Percentiles rank a stretch among this genome's conserved stretches.
Conservation (phyloP, 2,797 vertebrate species). For the Pangasius mekongensis region DNA sequence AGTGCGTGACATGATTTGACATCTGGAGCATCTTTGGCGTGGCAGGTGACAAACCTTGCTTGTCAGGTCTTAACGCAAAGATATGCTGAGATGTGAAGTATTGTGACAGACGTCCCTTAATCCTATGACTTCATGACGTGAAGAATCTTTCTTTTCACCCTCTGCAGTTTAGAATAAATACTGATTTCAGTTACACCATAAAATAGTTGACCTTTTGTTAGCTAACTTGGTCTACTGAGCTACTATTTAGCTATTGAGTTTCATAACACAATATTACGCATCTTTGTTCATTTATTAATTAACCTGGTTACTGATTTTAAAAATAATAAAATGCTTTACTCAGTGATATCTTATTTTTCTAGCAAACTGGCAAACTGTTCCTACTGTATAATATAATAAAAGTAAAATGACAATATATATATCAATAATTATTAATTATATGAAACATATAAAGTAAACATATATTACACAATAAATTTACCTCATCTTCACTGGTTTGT, state of each 20-base stretch:
- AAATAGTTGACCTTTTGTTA: background rate
- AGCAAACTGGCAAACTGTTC: too few species aligned
- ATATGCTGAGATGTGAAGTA: background rate
- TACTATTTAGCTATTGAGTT: background rate
- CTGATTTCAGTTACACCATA: background rate
- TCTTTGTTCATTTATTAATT: background rate
- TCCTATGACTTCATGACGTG: too few species aligned
- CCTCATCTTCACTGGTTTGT: too few species aligned
- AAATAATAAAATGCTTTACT: too few species aligned
- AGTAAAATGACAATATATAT: too few species aligned
- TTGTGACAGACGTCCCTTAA: background rate
- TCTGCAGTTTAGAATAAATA: background rate
- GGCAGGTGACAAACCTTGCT: background rate
- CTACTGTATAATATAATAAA: too few species aligned
- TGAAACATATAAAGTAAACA: too few species aligned
- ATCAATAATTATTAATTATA: too few species aligned
- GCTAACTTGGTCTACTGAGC: background rate
- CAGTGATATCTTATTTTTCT: too few species aligned
- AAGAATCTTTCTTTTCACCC: background rate
- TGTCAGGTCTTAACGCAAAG: background rate
- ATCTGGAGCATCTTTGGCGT: background rate
- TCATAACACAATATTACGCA: background rate
- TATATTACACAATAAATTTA: too few species aligned
- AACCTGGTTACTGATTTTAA: too few species aligned
- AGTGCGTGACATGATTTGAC: background rate